Base-by-base conservation (phyloP, 1,140 invertebrate species). In the Bombus breviceps region DNA sequence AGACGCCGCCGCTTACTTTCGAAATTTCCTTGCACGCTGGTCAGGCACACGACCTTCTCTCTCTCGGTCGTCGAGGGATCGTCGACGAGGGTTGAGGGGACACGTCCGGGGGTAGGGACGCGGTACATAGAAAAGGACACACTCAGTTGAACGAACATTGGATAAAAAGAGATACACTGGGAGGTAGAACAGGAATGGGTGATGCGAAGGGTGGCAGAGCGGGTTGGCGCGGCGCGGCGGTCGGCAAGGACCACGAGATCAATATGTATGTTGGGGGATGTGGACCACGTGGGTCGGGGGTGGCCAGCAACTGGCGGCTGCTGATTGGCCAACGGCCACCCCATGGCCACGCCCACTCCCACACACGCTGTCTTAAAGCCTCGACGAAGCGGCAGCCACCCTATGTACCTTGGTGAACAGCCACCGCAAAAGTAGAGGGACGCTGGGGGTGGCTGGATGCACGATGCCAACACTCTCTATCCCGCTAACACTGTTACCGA, bases 241-340 rank as follows among this genome's bases (percentile, higher is more conserved):
- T 92, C 92, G 89, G 88, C 90, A 88, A 94, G 92, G 93, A 94
- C 94, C 94, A 94, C 93, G 93, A 95, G 94, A 95, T 95, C 95
- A 95, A 95, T 95, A 95, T 95, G 94, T 95, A 95, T 95, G 94
- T 95, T 93, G 94, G 94, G 94, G 93, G 94, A 93, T 94, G 91
- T 94, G 93, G 93, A 94, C 94, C 92, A 92, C 93, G 92, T 93
- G 94, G 93, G 94, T 93, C 92, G 95, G 94, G 94, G 95, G 94
- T 93, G 94, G 94, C 94, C 92, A 89, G 93, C 92, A 88, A 85
- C 89, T 88, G 90, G 90, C 86, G 91, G 91, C 91, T 91, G 91
- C 94, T 95, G 94, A 95, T 95, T 95, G 94, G 94, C 94, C 94
- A 94, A 85, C 92, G 94, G 93, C 94, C 91, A 94, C 91, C 93